A percentile compares a stretch with the other conserved stretches of the same genome.
Evolutionary conservation across 2,888 invertebrate species (phyloP).

Genomic region (Tipula confusa): DNA sequence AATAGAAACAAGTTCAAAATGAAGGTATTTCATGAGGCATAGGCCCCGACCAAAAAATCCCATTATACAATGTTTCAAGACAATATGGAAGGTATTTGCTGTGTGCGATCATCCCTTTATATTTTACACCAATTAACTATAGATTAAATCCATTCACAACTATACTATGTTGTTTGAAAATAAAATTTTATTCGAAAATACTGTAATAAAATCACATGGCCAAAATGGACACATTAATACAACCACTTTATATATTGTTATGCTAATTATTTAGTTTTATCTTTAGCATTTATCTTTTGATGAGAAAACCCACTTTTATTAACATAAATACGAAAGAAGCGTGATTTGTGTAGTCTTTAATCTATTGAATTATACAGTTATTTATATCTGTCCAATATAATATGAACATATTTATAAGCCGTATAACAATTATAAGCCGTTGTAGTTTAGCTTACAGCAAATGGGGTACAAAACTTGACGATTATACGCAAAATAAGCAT

Average conservation of each 20-base stretch:
- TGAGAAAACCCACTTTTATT: conserved; percentile 12
- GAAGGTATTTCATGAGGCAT: no score
- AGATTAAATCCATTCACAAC: not conserved
- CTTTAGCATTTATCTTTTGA: not conserved
- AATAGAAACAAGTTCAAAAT: not conserved
- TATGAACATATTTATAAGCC: no score
- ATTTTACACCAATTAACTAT: conserved; percentile 3
- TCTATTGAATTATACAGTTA: not conserved
- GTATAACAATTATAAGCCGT: not conserved
- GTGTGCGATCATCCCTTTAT: not conserved
- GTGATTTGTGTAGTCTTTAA: not conserved
- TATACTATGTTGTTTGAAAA: not conserved
- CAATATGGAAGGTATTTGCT: not conserved
- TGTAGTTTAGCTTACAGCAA: not conserved
- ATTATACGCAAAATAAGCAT: not conserved
- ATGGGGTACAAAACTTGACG: not conserved
- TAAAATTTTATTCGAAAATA: not conserved
- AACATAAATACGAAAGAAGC: not conserved
- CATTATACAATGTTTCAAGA: not conserved
- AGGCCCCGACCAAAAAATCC: no score
- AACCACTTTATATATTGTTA: not conserved
- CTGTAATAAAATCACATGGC: not conserved
- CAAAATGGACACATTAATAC: not conserved
- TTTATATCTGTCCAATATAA: not conserved
- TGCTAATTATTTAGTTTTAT: not conserved